Evolutionary conservation across 2,888 invertebrate genomes (phyloP).

Genomic region (Elmis aenea): DNA sequence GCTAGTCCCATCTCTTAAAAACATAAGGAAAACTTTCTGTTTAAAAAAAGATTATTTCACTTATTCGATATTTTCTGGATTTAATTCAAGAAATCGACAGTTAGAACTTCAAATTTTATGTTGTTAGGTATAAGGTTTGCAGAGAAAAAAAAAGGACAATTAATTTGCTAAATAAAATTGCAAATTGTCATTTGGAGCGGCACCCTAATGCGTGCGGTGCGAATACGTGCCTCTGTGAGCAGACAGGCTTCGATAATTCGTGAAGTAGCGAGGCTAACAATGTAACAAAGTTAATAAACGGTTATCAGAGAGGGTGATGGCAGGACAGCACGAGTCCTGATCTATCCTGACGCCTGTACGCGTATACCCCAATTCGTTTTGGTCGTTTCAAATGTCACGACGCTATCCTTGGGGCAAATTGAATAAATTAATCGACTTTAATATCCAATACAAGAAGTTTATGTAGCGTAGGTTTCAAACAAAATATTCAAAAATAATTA

Average conservation of each 20-base stretch:
- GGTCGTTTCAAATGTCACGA: slow-evolving; percentile 27
- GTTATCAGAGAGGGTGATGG: slow-evolving; percentile 23
- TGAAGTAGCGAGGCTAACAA: slow-evolving; percentile 43
- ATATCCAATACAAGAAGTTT: too few species aligned
- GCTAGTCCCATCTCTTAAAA: too few species aligned
- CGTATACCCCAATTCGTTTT: slow-evolving; percentile 20
- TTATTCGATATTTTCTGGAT: too few species aligned
- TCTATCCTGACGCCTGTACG: slow-evolving; percentile 26
- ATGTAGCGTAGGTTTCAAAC: too few species aligned
- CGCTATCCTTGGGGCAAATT: slow-evolving; percentile 20
- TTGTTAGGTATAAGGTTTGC: too few species aligned
- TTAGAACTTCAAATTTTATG: too few species aligned
- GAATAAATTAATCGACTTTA: too few species aligned
- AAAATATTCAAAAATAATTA: too few species aligned
- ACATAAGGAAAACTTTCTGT: too few species aligned
- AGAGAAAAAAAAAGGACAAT: not conserved
- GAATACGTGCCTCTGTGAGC: slow-evolving; percentile 40
- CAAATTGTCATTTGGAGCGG: slow-evolving; percentile 8
- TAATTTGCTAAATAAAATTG: not conserved
- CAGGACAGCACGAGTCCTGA: slow-evolving; percentile 32
- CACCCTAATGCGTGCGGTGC: slow-evolving; percentile 32
- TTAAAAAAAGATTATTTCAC: too few species aligned
- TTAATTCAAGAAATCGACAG: too few species aligned
- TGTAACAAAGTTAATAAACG: slow-evolving; percentile 46
- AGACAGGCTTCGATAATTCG: slow-evolving; percentile 40